Evolutionary conservation across 2,888 invertebrate species (phyloP).

Genomic region (Petrolisthes manimaculis): DNA sequence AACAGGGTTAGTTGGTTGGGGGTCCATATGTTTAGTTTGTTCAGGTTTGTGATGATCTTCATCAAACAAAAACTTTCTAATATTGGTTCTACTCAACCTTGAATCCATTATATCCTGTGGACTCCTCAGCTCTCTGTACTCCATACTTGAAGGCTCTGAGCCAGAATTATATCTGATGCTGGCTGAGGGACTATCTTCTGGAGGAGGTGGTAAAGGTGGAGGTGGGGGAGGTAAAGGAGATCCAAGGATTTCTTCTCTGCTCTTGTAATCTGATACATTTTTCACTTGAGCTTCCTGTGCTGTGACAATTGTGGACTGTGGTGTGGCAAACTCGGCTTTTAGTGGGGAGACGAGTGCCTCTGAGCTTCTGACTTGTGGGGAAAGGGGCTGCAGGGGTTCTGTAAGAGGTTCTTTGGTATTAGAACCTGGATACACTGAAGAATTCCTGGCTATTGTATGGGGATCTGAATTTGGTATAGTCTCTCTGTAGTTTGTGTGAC

Average conservation of each 20-base stretch:
- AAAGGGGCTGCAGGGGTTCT: constrained; percentile 51
- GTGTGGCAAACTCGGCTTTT: constrained; percentile 63
- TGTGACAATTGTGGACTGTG: constrained; percentile 63
- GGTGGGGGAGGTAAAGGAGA: too few species aligned
- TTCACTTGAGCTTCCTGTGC: constrained; percentile 66
- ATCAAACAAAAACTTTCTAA: constrained; percentile 65
- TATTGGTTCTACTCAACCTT: constrained; percentile 62
- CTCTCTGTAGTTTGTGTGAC: constrained; percentile 14
- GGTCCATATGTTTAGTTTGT: constrained; percentile 7
- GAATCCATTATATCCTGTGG: constrained; percentile 66
- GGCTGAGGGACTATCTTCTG: constrained; percentile 32
- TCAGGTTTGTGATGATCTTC: constrained; percentile 48
- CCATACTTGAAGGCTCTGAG: constrained; percentile 53
- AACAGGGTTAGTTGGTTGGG: constrained; percentile 6
- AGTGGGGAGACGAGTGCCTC: constrained; percentile 64
- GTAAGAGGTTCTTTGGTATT: constrained; percentile 46
- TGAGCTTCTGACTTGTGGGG: constrained; percentile 54
- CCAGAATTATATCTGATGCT: constrained; percentile 39
- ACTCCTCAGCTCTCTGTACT: constrained; percentile 58
- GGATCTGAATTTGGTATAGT: constrained; percentile 35
- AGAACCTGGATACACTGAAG: constrained; percentile 13
- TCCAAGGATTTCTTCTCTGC: constrained; percentile 39
- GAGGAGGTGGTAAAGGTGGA: not conserved
- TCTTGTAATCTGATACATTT: constrained; percentile 56
- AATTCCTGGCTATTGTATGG: constrained; percentile 15